Evolutionary conservation across 1,140 invertebrate species (phyloP).

Genomic region (Rhyacophila brunnea): DNA sequence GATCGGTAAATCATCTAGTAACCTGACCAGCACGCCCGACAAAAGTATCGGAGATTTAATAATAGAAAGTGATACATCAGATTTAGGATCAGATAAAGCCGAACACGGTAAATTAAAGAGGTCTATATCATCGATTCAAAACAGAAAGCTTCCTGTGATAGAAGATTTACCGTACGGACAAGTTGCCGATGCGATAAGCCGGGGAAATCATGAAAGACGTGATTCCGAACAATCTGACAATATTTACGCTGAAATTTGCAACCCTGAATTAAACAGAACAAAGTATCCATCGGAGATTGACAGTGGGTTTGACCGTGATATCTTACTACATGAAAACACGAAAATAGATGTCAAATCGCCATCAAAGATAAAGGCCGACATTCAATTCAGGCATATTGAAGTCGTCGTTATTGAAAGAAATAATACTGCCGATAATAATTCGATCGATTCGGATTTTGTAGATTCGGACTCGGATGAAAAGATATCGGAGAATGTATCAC

Average conservation of each 20-base stretch:
- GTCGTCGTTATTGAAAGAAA: slow-evolving; percentile 54
- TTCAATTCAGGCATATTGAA: slow-evolving; percentile 54
- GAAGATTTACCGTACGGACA: slow-evolving; percentile 55
- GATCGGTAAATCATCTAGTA: slow-evolving; percentile 8
- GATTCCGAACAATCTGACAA: slow-evolving; percentile 57
- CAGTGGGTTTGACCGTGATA: slow-evolving; percentile 41
- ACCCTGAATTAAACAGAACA: slow-evolving; percentile 35
- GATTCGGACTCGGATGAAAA: slow-evolving; percentile 33
- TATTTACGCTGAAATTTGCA: slow-evolving; percentile 61
- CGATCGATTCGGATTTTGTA: slow-evolving; percentile 21
- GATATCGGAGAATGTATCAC: slow-evolving; percentile 27
- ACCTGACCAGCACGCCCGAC: background rate
- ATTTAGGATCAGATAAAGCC: background rate
- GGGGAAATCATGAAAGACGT: slow-evolving; percentile 43
- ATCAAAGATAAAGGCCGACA: slow-evolving; percentile 48
- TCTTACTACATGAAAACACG: slow-evolving; percentile 36
- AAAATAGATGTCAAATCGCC: slow-evolving; percentile 51
- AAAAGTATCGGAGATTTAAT: slow-evolving; percentile 1
- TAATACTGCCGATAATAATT: slow-evolving; percentile 39
- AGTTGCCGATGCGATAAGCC: slow-evolving; percentile 49
- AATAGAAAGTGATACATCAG: background rate
- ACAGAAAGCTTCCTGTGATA: slow-evolving; percentile 52
- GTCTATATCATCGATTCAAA: slow-evolving; percentile 54
- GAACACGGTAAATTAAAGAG: slow-evolving; percentile 43
- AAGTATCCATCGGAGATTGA: slow-evolving; percentile 35